Evolutionary conservation across 2,797 vertebrate species (phyloP).

Genomic region (Amazona finschi): DNA sequence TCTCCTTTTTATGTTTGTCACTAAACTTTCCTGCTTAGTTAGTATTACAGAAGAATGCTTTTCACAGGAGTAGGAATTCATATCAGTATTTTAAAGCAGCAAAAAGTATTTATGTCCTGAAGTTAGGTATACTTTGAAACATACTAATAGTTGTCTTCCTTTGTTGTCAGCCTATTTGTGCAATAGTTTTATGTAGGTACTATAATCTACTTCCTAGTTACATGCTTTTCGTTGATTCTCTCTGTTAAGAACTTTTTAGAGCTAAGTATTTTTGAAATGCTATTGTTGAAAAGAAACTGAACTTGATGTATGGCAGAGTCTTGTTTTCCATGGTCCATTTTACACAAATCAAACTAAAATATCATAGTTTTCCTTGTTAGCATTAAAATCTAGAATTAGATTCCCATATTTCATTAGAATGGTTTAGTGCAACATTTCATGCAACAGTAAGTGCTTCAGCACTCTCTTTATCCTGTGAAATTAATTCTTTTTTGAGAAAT

Average conservation of each 20-base stretch:
- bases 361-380: background rate
- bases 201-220: background rate
- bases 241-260: background rate
- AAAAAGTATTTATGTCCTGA: background rate
- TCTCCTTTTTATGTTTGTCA: background rate
- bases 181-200: background rate
- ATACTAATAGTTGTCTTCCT: background rate
- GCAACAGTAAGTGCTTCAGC: background rate
- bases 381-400: background rate
- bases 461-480: background rate
- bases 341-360: background rate
- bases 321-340: background rate
- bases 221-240: background rate
- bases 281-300: background rate
- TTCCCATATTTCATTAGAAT: background rate
- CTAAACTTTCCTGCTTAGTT: background rate
- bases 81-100: background rate
- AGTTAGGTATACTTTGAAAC: background rate
- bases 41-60: background rate
- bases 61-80: background rate
- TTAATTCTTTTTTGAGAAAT: background rate
- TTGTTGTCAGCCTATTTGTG: background rate
- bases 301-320: background rate
- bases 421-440: background rate
- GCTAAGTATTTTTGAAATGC: background rate